A percentile compares a stretch with the other conserved stretches of the same genome.
These are phyloP conservation scores for Agrenia bidenticulata DNA, from an alignment of 2,888 invertebrate species.

Conservation along the genomic window DNA sequence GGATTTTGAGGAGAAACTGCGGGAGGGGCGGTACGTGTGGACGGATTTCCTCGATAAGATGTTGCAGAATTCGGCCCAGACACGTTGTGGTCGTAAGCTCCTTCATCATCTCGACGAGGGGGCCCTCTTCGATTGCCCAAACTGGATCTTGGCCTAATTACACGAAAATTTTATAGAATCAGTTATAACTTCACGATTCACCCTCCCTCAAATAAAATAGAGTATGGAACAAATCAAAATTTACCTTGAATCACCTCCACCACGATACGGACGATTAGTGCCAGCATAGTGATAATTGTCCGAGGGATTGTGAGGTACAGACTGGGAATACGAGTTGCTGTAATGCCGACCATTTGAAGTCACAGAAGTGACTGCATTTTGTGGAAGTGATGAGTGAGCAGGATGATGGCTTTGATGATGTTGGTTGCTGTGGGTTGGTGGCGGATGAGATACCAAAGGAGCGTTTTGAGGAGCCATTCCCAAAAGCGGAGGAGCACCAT, in stretches of 20 bases:
- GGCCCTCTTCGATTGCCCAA: conserved; percentile 38
- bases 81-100: conserved; percentile 37
- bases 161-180: not conserved
- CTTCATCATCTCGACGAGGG: conserved; percentile 43
- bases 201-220: no score
- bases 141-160: conserved; percentile 50
- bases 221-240: not conserved
- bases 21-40: conserved; percentile 39
- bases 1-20: conserved; percentile 39
- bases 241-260: conserved; percentile 35
- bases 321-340: conserved; percentile 34
- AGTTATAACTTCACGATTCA: no score
- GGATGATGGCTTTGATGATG: conserved; percentile 41
- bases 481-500: conserved; percentile 41
- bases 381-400: conserved; percentile 24
- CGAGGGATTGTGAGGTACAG: conserved; percentile 38
- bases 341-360: conserved; percentile 33
- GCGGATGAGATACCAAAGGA: conserved; percentile 38
- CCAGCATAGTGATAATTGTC: conserved; percentile 33
- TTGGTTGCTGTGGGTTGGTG: conserved; percentile 29
- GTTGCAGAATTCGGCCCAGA: conserved; percentile 25
- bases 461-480: conserved; percentile 40
- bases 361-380: not conserved
- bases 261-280: conserved; percentile 40
- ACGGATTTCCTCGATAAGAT: conserved; percentile 29